Evolutionary conservation across 1,140 invertebrate species (phyloP).

Genomic region (Trigoniulus corallinus): DNA sequence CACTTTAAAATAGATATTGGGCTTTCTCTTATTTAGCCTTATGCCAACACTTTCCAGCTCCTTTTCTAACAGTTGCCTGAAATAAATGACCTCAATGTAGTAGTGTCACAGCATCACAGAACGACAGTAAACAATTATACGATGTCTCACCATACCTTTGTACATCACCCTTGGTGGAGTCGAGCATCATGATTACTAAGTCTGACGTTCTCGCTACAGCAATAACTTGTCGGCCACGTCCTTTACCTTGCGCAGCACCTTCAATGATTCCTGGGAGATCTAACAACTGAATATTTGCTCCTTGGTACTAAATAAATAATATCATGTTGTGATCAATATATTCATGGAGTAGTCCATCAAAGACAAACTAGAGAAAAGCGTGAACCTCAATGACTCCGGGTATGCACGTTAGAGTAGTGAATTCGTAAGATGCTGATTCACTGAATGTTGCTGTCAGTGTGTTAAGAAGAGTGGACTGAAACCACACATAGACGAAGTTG

Average conservation of each 20-base stretch:
- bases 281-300: slow-evolving; percentile 93
- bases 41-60: slow-evolving; percentile 95
- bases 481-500: slow-evolving; percentile 1
- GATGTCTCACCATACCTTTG: slow-evolving; percentile 41
- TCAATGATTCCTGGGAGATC: slow-evolving; percentile 96
- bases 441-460: slow-evolving; percentile 88
- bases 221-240: slow-evolving; percentile 75
- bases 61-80: slow-evolving; percentile 58
- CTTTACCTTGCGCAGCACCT: slow-evolving; percentile 84
- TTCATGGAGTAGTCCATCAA: neutral
- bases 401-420: slow-evolving; percentile 98
- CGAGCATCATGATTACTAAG: slow-evolving; percentile 95
- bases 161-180: slow-evolving; percentile 91
- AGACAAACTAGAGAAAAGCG: slow-evolving; percentile 6
- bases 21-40: slow-evolving; percentile 78
- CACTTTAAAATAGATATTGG: slow-evolving; percentile 97
- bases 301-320: slow-evolving; percentile 48
- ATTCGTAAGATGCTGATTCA: slow-evolving; percentile 94
- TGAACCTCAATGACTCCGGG: slow-evolving; percentile 83
- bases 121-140: no score
- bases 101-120: no score
- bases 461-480: slow-evolving; percentile 78
- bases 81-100: slow-evolving; percentile 9
- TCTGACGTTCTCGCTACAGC: slow-evolving; percentile 93
- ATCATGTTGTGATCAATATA: neutral